phyloP scores from a whole-genome alignment of 2,113 vertebrate genomes.

The Ivindomyrus marchei region DNA sequence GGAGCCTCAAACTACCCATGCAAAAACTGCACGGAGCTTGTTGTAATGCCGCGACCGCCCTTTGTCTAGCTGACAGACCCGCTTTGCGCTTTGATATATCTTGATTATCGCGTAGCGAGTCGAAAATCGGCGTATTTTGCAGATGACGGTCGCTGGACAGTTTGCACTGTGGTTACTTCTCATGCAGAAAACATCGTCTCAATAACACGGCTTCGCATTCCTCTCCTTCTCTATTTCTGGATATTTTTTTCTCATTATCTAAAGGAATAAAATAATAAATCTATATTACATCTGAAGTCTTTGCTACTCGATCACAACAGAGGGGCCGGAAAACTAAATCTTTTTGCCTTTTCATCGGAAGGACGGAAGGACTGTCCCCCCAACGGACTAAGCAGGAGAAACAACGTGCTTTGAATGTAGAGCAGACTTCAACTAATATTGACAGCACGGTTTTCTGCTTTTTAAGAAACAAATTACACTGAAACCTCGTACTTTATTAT shows the following conservation, averaged over 20 bases:
- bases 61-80: conserved; percentile 22
- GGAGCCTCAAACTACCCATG: conserved; percentile 28
- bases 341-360: conserved; percentile 29
- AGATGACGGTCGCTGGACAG: conserved; percentile 26
- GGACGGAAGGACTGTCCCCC: conserved; percentile 32
- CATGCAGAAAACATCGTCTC: conserved; percentile 52
- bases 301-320: conserved; percentile 22
- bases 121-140: not conserved
- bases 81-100: conserved; percentile 3
- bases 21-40: conserved; percentile 22
- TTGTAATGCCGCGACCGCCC: conserved; percentile 43
- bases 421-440: conserved; percentile 47
- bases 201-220: conserved; percentile 27
- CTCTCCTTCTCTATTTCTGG: conserved; percentile 34
- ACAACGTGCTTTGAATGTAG: conserved; percentile 74
- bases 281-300: conserved; percentile 13
- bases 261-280: not conserved
- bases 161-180: conserved; percentile 49
- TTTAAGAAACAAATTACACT: conserved; percentile 20
- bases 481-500: not conserved
- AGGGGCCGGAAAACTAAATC: conserved; percentile 18
- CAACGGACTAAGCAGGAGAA: conserved; percentile 47
- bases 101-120: not conserved
- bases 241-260: not conserved
- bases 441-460: conserved; percentile 28